Base-by-base conservation (phyloP, 2,797 vertebrate genomes). In the Coccyzus lansbergi region DNA sequence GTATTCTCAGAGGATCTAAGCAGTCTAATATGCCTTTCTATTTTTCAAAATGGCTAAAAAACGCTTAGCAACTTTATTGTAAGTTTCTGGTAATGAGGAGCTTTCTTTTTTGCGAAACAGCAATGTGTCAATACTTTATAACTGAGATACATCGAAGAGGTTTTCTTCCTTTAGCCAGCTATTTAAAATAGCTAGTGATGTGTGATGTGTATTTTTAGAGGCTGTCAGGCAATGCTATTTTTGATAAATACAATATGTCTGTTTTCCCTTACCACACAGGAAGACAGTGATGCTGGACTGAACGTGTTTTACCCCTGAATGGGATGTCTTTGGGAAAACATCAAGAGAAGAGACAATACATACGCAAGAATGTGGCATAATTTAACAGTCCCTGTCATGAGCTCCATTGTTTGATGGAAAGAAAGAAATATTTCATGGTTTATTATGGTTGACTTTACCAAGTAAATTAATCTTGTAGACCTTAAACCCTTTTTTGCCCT, bases 131-230 rank as follows among this genome's bases (percentile, higher is more conserved):
- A 64, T 88, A 70, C 56, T 76, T 86, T 22, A 42, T 38, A 79
- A 81, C 1, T 82, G 71, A 94, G 40, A 76, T n/a, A 42, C 59
- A 51, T 26, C 89, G 65, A 34, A 83, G 49, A 90, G 11, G 22
- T 81, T 91, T 93, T 91, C 76, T 91, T 89, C 79, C 83, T 91
- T 83, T 51, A 92, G 82, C 48, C 85, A 91, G 34, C 71, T 88
- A 83, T 88, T 95, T 79, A 84, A 94, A 94, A 93, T 69, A 96
- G 62, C 38, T 72, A 83, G 58, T 1, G 2, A 70, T 64, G 75
- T 82, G 91, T 36, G 64, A 76, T 69, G 29, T 56, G 5, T 90
- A 95, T 91, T 94, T 96, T 94, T 91, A 84, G 91, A 92, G 26
- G 33, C 42, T 95, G 90, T 79, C 76, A 89, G 69, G 92, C 60